phyloP scores from a whole-genome alignment of 2,797 vertebrate genomes.

The Nannoperca australis region DNA sequence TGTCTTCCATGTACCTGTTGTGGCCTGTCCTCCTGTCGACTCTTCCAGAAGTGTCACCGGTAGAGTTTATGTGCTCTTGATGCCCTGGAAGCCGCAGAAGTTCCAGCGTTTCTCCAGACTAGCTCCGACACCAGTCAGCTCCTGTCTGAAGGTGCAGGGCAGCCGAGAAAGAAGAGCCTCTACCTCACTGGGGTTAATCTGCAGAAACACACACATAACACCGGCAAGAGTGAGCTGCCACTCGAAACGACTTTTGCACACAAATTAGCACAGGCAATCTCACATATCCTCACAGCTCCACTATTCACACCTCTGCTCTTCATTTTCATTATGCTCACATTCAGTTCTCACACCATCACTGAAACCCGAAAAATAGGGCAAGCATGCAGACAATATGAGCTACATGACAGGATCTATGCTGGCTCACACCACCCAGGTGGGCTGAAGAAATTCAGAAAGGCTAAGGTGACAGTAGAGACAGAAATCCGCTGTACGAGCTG shows the following conservation, averaged over 20 bases:
- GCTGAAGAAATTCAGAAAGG: constrained; percentile 34
- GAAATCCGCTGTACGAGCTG: constrained; percentile 36
- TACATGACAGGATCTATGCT: constrained; percentile 24
- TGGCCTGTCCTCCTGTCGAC: constrained; percentile 56
- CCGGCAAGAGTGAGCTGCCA: background rate
- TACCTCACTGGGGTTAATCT: constrained; percentile 92
- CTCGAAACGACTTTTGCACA: background rate
- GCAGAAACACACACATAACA: constrained; percentile 44
- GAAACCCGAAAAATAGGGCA: constrained; percentile 23
- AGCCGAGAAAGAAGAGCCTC: constrained; percentile 89
- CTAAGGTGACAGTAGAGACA: constrained; percentile 40
- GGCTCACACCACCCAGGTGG: constrained; percentile 24
- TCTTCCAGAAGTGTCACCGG: constrained; percentile 61
- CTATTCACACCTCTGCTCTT: constrained; percentile 43
- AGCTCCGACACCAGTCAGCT: constrained; percentile 88
- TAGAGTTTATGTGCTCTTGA: constrained; percentile 86
- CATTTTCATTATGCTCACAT: constrained; percentile 39
- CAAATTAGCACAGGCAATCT: constrained; percentile 19
- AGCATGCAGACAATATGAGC: constrained; percentile 23
- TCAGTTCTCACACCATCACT: constrained; percentile 38
- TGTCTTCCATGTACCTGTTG: constrained; percentile 29
- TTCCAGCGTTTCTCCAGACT: constrained; percentile 90
- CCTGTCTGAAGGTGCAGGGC: constrained; percentile 90
- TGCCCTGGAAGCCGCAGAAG: constrained; percentile 86
- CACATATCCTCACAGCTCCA: constrained; percentile 39